phyloP scores from a whole-genome alignment of 2,888 invertebrate species.

The Smittia aterrima region DNA sequence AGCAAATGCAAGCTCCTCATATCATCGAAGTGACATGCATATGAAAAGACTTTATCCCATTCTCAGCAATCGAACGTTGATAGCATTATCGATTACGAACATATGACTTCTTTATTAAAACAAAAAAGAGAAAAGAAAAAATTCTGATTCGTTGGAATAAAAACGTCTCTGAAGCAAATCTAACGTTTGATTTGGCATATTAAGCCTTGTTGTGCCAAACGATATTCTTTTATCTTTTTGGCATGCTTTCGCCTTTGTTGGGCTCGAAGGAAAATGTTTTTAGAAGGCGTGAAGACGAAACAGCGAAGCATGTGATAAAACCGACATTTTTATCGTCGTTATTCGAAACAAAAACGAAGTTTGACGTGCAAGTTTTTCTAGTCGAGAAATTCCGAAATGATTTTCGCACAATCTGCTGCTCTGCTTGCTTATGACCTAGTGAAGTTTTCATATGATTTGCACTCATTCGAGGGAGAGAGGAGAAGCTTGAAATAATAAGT shows the following conservation, averaged over 20 bases:
- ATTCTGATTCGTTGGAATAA: not conserved
- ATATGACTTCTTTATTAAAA: conserved; percentile 27
- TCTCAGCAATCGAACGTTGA: not conserved
- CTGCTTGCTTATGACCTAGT: not conserved
- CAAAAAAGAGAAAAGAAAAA: not conserved
- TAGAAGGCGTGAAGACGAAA: not conserved
- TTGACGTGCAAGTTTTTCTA: not conserved
- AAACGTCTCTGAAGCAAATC: not conserved
- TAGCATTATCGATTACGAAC: conserved; percentile 15
- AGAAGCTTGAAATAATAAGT: no score
- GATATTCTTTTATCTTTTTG: not conserved
- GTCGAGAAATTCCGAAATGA: not conserved
- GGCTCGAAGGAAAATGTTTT: not conserved
- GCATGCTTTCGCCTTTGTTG: not conserved
- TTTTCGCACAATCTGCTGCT: not conserved
- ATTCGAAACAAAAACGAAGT: not conserved
- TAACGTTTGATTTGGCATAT: conserved; percentile 17
- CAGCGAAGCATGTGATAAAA: not conserved
- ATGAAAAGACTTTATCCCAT: conserved; percentile 7
- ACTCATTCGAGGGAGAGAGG: no score
- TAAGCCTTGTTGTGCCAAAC: conserved; percentile 18
- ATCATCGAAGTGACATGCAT: not conserved
- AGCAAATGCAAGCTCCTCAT: no score
- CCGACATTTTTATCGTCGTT: conserved; percentile 23
- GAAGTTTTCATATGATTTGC: no score